Base-by-base conservation (phyloP, 2,888 invertebrate species). In the Ichneumoninae sp. region DNA sequence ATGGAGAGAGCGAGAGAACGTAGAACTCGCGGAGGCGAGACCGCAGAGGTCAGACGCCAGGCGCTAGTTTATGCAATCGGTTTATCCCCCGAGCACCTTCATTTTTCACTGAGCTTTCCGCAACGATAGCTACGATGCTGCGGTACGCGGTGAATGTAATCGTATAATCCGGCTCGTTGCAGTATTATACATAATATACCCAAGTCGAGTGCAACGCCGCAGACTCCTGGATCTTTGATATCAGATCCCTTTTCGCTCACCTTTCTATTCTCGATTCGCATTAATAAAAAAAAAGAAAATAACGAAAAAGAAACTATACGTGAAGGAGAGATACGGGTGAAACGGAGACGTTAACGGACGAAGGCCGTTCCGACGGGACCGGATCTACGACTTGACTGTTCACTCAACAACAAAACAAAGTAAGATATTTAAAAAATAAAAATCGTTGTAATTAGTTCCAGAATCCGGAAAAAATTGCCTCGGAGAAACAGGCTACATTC, bases 41-140 rank as follows among this genome's bases (percentile, higher is more conserved):
- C 71, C 66, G 44, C 66, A 60, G 75, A 83, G 83, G 70, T 81
- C 81, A 81, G 81, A 81, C 83, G 83, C 83, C 80, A 80, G 83
- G 80, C 83, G 83, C 80, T 80, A 83, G 80, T 83, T 83, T 83
- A 83, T 83, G 83, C 83, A 80, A 83, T 83, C 70, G 83, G 71
- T 77, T 83, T 80, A 76, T 83, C 72, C 65, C 78, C 68, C 76
- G 68, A 80, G 80, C 65, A 69, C 83, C 83, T 83, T 83, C 75
- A 80, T 83, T 83, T 83, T 83, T 80, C 75, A 83, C 54, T 30
- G 74, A 36, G 79, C 79, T 80, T 74, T 79, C 75, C 70, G 74
- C 83, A 80, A 79, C 79, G 79, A 82, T 74, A 69, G 52, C 62
- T 79, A 80, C 75, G 68, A 40, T 62, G 70, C 74, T 78, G 82